Conservation (phyloP, 2,888 invertebrate species). For the Orthosia gothica region DNA sequence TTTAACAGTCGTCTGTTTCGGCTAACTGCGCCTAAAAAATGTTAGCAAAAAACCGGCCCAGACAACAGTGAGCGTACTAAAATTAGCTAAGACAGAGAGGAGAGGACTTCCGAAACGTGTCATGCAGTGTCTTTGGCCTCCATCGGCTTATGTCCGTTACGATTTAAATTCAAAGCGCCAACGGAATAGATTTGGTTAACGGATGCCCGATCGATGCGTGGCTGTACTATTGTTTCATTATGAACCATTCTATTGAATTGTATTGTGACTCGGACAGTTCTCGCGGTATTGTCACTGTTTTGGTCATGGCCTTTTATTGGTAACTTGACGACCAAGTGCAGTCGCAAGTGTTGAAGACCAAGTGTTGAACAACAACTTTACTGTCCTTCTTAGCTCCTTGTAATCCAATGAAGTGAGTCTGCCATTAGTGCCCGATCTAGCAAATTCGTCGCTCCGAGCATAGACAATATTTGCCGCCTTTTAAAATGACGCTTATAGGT, state of each 20-base stretch:
- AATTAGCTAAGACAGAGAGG: conserved; percentile 64
- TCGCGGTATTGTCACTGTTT: conserved; percentile 57
- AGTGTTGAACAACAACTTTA: not conserved
- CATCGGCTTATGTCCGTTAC: conserved; percentile 77
- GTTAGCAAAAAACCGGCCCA: conserved; percentile 61
- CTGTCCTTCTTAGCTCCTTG: not conserved
- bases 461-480: no score
- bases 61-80: conserved; percentile 62
- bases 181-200: conserved; percentile 80
- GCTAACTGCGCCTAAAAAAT: conserved; percentile 51
- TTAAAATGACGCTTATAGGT: no score
- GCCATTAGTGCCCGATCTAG: not conserved
- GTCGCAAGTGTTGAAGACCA: conserved; percentile 15
- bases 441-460: no score
- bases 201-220: conserved; percentile 72
- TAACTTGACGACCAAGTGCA: conserved; percentile 35
- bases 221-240: conserved; percentile 70
- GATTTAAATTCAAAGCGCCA: conserved; percentile 85
- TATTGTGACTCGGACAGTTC: conserved; percentile 54
- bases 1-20: conserved; percentile 51
- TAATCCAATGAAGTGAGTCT: not conserved
- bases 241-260: conserved; percentile 65
- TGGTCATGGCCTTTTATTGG: conserved; percentile 57
- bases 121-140: conserved; percentile 78
- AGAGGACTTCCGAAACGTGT: conserved; percentile 70